Evolutionary conservation across 2,888 invertebrate species (phyloP), one percentile per base, ranked within the genome.

Genomic region (Diploptera punctata): DNA sequence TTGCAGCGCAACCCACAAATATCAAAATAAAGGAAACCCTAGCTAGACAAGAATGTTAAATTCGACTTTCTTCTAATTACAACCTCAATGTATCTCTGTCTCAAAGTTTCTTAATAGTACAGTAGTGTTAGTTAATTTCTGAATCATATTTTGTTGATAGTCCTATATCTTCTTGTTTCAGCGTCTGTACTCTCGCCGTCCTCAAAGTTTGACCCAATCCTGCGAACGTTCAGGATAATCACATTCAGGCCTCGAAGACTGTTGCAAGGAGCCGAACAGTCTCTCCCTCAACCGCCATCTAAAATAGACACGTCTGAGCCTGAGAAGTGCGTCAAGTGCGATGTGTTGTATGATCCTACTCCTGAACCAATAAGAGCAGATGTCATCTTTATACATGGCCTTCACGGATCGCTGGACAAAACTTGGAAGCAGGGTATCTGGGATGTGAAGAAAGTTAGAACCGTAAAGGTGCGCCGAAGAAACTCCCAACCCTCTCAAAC

Each of bases 371-470:
- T 67, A 47, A 73, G 77, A 4, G 87, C 87, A 1, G 95, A 96
- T 80, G 88, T 95, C 24, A 88, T 96, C 21, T 93, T 96, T 79
- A 89, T 95, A 0, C 95, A 96, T 79, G 95, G 94, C 3, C 83
- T 93, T 0, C 89, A 91, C 78, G 93, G 90, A 24, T 94, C 94
- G 0, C 85, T 92, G 33, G 88, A 89, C 21, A 92, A 92, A 78
- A 95, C 95, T 0, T 95, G 95, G 95, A 86, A 92, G 60, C 94
- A 94, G 80, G 92, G 92, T 0, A 85, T 88, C 31, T 91, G 91
- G 91, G 84, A 81, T 24, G 68, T 62, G 18, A 19, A 7, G 10
- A 68, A 67, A 29, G 60, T 47, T 57, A 33, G 26, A 16, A 70
- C 72, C 9, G 43, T 67, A 26, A 38, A 70, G 54, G 57, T 60